Conservation (phyloP, 2,888 invertebrate genomes). For the Harpalus rubripes region DNA sequence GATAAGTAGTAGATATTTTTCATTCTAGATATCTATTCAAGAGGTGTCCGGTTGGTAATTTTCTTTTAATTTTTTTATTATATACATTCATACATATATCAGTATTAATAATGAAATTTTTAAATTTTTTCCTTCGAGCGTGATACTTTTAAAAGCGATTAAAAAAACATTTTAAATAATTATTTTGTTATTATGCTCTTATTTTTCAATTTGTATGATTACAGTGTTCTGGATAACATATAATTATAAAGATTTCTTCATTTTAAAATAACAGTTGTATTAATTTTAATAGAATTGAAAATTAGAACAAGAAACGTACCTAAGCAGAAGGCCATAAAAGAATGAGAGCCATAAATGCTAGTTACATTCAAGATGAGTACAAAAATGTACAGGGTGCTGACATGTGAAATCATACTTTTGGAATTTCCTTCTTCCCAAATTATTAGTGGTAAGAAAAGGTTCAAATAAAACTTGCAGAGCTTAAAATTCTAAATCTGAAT, state of each 20-base stretch:
- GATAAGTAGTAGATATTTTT: slow-evolving; percentile 9
- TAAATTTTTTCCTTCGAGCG: neutral
- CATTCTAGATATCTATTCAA: neutral
- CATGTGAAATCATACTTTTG: too few species aligned
- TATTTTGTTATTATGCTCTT: neutral
- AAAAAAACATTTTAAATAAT: neutral
- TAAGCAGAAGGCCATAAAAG: too few species aligned
- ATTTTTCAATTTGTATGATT: slow-evolving; percentile 1
- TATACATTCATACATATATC: neutral
- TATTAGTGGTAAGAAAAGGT: too few species aligned
- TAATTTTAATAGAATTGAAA: too few species aligned
- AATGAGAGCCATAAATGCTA: too few species aligned
- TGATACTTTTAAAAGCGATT: neutral
- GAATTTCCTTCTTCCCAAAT: too few species aligned
- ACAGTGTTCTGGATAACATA: neutral
- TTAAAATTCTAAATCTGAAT: too few species aligned
- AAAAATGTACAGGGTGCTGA: too few species aligned
- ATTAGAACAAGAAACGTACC: too few species aligned
- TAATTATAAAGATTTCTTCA: neutral
- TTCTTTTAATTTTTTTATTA: neutral
- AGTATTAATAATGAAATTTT: neutral
- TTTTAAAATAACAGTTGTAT: neutral
- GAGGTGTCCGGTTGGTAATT: too few species aligned
- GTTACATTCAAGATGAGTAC: too few species aligned
- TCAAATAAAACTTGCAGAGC: too few species aligned